Conservation (phyloP, 2,113 vertebrate species). For the Camelus dromedarius region DNA sequence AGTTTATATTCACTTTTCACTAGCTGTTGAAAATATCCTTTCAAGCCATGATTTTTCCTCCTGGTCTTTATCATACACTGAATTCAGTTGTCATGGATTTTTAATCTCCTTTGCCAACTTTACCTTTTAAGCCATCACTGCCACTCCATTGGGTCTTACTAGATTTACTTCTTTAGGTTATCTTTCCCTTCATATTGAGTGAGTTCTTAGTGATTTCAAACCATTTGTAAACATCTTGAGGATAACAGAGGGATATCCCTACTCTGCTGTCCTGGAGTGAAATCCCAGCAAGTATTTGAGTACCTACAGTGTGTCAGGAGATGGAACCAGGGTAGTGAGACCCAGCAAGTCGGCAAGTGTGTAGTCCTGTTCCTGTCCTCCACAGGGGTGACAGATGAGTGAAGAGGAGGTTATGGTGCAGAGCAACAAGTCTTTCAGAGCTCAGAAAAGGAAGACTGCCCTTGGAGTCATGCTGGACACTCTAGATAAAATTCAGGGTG, state of each 20-base stretch:
- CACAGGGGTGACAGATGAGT: background rate
- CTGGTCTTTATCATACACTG: background rate
- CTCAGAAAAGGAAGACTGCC: background rate
- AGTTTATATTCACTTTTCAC: background rate
- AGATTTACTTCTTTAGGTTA: background rate
- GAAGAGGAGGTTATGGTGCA: background rate
- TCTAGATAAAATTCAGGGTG: no score
- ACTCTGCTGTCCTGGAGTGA: background rate
- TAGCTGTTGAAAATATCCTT: background rate
- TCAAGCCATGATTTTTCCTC: background rate
- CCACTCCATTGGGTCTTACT: background rate
- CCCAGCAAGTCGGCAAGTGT: background rate
- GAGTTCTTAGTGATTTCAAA: background rate
- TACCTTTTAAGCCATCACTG: background rate
- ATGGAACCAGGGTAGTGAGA: background rate
- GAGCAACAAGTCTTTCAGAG: no score
- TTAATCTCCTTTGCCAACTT: background rate
- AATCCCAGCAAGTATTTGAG: background rate
- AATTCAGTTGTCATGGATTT: background rate
- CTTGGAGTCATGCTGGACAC: background rate
- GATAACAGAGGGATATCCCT: background rate
- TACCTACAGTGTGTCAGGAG: accelerated
- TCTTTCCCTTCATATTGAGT: background rate
- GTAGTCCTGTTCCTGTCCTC: background rate
- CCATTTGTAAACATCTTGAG: background rate